These are phyloP conservation scores for Cephus pulcher DNA, from an alignment of 2,888 invertebrate genomes.

Conservation along the genomic window DNA sequence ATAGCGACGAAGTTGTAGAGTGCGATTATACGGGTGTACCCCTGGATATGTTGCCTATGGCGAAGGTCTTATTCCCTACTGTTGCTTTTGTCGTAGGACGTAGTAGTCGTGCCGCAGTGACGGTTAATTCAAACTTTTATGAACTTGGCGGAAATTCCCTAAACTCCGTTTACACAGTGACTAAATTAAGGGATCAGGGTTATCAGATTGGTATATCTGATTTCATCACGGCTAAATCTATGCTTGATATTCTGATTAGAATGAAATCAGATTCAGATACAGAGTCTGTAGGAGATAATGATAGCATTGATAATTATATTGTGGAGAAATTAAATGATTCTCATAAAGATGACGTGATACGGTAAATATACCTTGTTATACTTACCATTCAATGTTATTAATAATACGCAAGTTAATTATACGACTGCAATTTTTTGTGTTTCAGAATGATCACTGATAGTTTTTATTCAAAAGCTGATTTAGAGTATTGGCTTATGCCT, in stretches of 20 bases:
- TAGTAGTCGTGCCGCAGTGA: constrained; percentile 73
- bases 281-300: constrained; percentile 41
- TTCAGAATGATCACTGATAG: constrained; percentile 85
- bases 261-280: constrained; percentile 66
- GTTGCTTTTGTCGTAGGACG: constrained; percentile 79
- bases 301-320: constrained; percentile 62
- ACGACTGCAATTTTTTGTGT: constrained; percentile 27
- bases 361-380: constrained; percentile 70
- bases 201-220: constrained; percentile 85
- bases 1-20: constrained; percentile 71
- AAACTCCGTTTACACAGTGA: constrained; percentile 87
- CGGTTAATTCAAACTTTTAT: constrained; percentile 80
- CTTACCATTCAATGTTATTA: constrained; percentile 1
- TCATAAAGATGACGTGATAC: constrained; percentile 76
- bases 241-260: constrained; percentile 77
- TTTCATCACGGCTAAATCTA: constrained; percentile 78
- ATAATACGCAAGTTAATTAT: neutral
- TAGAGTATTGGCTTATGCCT: constrained; percentile 83
- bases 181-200: constrained; percentile 79
- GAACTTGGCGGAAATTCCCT: constrained; percentile 89
- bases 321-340: constrained; percentile 72
- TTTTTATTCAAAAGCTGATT: constrained; percentile 87
- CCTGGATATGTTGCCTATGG: constrained; percentile 71
- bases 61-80: constrained; percentile 79
- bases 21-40: constrained; percentile 77